Evolutionary conservation across 2,888 invertebrate species (phyloP).

Genomic region (Melolontha melolontha): DNA sequence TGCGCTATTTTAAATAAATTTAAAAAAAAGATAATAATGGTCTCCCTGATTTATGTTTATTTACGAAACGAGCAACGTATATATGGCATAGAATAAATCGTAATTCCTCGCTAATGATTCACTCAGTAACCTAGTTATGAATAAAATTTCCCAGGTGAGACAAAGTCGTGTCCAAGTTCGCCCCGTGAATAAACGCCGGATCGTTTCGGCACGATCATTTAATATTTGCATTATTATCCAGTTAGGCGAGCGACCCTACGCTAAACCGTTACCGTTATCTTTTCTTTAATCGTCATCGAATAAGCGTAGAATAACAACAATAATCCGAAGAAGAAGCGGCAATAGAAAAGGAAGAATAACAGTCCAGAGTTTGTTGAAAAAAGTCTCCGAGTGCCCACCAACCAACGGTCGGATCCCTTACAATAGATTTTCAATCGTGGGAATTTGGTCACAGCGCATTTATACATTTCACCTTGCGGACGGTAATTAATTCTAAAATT

Average conservation of each 20-base stretch:
- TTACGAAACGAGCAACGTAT: too few relatives aligned
- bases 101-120: slow-evolving; percentile 16
- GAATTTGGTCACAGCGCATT: slow-evolving; percentile 37
- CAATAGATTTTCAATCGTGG: slow-evolving; percentile 43
- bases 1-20: too few relatives aligned
- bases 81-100: not conserved
- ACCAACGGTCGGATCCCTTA: slow-evolving; percentile 26
- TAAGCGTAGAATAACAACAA: slow-evolving; percentile 21
- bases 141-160: slow-evolving; percentile 39
- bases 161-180: slow-evolving; percentile 41
- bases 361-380: slow-evolving; percentile 17
- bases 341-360: slow-evolving; percentile 26
- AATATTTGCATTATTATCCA: slow-evolving; percentile 40
- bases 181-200: slow-evolving; percentile 29
- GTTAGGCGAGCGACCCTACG: slow-evolving; percentile 31
- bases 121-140: slow-evolving; percentile 30
- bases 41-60: too few relatives aligned
- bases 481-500: slow-evolving; percentile 34
- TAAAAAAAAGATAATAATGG: too few relatives aligned
- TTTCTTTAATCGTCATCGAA: slow-evolving; percentile 25
- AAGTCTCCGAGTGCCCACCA: slow-evolving; percentile 10
- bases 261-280: slow-evolving; percentile 40
- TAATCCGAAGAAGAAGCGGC: slow-evolving; percentile 5
- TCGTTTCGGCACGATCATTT: slow-evolving; percentile 29
- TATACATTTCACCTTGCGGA: slow-evolving; percentile 30